phyloP scores from a whole-genome alignment of 2,888 invertebrate genomes.

The Pandemis cinnamomeana region DNA sequence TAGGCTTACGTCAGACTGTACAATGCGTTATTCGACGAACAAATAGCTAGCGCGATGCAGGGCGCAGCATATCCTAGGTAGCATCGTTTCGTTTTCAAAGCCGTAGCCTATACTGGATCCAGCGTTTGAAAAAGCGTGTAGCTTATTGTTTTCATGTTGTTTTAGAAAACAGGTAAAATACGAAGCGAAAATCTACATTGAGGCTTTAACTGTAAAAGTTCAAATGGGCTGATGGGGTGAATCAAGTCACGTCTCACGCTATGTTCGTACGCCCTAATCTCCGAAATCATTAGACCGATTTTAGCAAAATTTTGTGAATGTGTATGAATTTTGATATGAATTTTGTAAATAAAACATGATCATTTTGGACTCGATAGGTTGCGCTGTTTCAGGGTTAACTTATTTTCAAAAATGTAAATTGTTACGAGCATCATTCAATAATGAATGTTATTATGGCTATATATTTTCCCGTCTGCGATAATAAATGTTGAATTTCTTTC shows the following conservation, averaged over 20 bases:
- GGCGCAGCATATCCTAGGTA: conserved; percentile 61
- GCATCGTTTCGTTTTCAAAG: conserved; percentile 70
- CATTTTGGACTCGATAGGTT: too few relatives aligned
- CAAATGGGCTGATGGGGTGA: not conserved
- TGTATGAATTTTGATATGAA: too few relatives aligned
- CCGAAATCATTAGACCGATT: too few relatives aligned
- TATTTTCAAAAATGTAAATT: too few relatives aligned
- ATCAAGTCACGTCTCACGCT: not conserved
- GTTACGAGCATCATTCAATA: too few relatives aligned
- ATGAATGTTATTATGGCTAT: too few relatives aligned
- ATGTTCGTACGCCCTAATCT: too few relatives aligned
- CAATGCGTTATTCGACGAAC: conserved; percentile 54
- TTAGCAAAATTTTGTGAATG: too few relatives aligned
- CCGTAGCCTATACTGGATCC: conserved; percentile 63
- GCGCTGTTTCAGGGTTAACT: too few relatives aligned
- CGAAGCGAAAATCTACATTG: not conserved
- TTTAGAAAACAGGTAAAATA: conserved; percentile 8
- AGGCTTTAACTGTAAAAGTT: not conserved
- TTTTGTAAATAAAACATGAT: too few relatives aligned
- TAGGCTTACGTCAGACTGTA: conserved; percentile 47
- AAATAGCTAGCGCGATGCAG: conserved; percentile 56
- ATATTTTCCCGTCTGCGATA: too few relatives aligned
- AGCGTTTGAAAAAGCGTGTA: conserved; percentile 72
- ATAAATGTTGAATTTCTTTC: too few relatives aligned
- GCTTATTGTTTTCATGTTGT: conserved; percentile 63